A percentile compares a stretch with the other conserved stretches of the same genome.
phyloP scores from a whole-genome alignment of 1,140 invertebrate genomes.

The Pinna nobilis region DNA sequence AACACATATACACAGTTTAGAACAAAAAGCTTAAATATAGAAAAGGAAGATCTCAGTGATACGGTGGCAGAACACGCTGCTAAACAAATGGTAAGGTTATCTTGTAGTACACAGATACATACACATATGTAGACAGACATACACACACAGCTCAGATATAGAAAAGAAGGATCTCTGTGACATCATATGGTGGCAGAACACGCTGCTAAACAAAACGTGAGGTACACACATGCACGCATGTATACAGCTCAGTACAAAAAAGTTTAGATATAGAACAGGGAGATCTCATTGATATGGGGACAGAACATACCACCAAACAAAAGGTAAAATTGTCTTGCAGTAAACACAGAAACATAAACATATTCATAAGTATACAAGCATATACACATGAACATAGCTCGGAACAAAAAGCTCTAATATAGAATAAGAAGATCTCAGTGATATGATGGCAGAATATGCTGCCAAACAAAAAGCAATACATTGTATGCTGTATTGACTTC shows the following conservation, averaged over 20 bases:
- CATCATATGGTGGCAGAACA: conserved; percentile 98
- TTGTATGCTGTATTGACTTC: too few species aligned
- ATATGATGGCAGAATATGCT: conserved; percentile 98
- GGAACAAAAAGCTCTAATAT: too few species aligned
- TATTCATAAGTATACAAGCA: too few species aligned
- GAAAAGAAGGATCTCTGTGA: conserved; percentile 97
- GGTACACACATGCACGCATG: not conserved
- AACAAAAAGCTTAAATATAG: too few species aligned
- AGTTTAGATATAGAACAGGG: conserved; percentile 91
- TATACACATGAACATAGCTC: too few species aligned
- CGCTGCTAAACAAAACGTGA: conserved; percentile 87
- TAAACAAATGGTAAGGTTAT: conserved; percentile 80
- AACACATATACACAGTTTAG: too few species aligned
- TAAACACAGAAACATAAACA: too few species aligned
- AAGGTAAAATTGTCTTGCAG: too few species aligned
- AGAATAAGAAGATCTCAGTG: conserved; percentile 95
- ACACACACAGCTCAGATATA: too few species aligned
- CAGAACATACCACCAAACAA: conserved; percentile 76
- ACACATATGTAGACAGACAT: too few species aligned
- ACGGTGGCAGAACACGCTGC: conserved; percentile 99
- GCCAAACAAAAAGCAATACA: conserved; percentile 83
- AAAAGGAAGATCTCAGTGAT: conserved; percentile 97
- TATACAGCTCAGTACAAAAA: too few species aligned
- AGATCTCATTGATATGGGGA: conserved; percentile 96
- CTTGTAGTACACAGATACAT: too few species aligned